Base-by-base conservation (phyloP, 2,797 vertebrate genomes). In the Diplodus puntazzo region DNA sequence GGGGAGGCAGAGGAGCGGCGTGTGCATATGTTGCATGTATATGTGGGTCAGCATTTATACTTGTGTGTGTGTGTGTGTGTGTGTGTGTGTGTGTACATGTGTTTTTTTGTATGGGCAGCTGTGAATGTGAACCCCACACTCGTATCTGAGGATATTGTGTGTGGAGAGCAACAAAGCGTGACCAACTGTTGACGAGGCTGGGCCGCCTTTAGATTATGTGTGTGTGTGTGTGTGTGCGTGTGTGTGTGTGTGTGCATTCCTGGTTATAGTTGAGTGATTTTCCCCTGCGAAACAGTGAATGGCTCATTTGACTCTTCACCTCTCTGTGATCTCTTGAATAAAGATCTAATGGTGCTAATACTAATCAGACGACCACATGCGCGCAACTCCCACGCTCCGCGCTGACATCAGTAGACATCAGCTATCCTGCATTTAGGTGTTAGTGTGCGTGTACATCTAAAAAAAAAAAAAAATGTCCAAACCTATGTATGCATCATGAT, bases 241-340 rank as follows among this genome's bases (percentile, higher is more conserved):
- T 49, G 43, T 17, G 63, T 34, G 58, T 14, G 39, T 3, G 34
- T 5, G 9, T 4, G 39, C 61, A 81, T 91, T 90, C 86, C 77
- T 85, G 80, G 83, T 84, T 86, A 79, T 78, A 86, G 73, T 58
- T 84, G 81, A 91, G 63, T 59, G 69, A 85, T 54, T 73, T 34
- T 54, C 67, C 60, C 45, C 48, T 60, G 45, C 13, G 11, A 76
- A 83, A 66, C 75, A 53, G 59, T 86, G 77, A 89, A 85, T 69
- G 66, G 50, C 54, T 65, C 27, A 9, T 83, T 93, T 93, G 85
- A 93, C 92, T 91, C 77, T 81, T 92, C 76, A 89, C 84, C 90
- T 83, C 11, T 52, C 68, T 74, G 66, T 83, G 73, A 87, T 89
- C 80, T 70, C 70, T 62, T 87, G 64, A 88, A 78, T 80, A 42